These are phyloP conservation scores for Neopelma chrysocephalum DNA, from an alignment of 2,797 vertebrate species.

Conservation along the genomic window DNA sequence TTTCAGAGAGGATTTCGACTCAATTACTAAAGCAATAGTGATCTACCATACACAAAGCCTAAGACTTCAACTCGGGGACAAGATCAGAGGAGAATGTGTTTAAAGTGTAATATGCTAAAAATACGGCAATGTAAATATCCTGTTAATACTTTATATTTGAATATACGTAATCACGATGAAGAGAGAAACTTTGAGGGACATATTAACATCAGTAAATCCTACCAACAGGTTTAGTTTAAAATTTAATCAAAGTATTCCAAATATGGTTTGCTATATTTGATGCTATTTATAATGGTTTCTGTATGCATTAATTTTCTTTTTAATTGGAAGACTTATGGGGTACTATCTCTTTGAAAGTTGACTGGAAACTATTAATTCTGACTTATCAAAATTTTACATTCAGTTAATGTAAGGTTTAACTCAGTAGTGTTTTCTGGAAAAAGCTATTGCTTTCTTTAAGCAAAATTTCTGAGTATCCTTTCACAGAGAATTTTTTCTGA, in stretches of 20 bases:
- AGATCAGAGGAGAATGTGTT: background rate
- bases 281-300: constrained; percentile 36
- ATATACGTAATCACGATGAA: background rate
- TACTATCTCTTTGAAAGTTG: constrained; percentile 43
- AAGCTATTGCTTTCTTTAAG: background rate
- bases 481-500: background rate
- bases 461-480: background rate
- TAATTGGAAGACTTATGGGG: constrained; percentile 26
- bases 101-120: background rate
- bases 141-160: background rate
- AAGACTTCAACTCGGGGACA: background rate
- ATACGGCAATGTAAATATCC: background rate
- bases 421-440: background rate
- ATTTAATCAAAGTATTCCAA: constrained; percentile 43
- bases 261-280: constrained; percentile 17
- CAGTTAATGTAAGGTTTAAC: background rate
- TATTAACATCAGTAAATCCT: background rate
- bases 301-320: constrained; percentile 50
- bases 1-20: background rate
- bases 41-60: background rate
- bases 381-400: constrained; percentile 20
- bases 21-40: background rate
- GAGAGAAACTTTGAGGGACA: background rate
- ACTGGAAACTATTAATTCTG: constrained; percentile 35
- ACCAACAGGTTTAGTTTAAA: constrained; percentile 36